Conservation (phyloP, 2,888 invertebrate species). For the Ceratothoa steindachneri region DNA sequence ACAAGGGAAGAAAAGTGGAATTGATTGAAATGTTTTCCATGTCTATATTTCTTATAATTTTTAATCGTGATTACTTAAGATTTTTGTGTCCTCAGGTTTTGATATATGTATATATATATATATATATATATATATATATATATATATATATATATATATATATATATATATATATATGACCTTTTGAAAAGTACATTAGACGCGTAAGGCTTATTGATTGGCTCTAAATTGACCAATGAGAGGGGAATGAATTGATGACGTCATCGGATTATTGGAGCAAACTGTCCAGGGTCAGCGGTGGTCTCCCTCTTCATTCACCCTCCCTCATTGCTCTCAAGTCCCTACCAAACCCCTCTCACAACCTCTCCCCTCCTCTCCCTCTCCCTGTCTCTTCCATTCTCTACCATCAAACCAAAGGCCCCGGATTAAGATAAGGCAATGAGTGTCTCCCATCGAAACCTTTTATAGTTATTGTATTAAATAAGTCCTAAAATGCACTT, state of each 20-base stretch:
- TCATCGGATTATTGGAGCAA: conserved; percentile 1
- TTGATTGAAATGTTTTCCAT: not conserved
- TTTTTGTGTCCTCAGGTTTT: too few species aligned
- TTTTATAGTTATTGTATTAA: not conserved
- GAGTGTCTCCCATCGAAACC: not conserved
- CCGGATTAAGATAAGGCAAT: not conserved
- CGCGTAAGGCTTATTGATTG: not conserved
- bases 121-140: not conserved
- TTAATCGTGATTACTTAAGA: not conserved
- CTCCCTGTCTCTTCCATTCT: conserved; percentile 1
- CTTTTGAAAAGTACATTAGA: not conserved
- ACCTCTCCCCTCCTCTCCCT: not conserved
- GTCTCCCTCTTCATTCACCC: not conserved
- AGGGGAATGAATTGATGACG: not conserved
- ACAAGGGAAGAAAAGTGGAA: too few species aligned
- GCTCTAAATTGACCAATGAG: not conserved
- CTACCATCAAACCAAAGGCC: not conserved
- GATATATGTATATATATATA: not conserved
- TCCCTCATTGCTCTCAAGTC: too few species aligned
- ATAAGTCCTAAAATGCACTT: not conserved
- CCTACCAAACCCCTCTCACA: not conserved
- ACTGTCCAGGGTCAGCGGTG: not conserved
- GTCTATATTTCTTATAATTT: not conserved
- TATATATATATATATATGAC: not conserved
- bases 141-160: conserved; percentile 3